phyloP scores from a whole-genome alignment of 2,113 vertebrate genomes.

The Dryoscopus gambensis region DNA sequence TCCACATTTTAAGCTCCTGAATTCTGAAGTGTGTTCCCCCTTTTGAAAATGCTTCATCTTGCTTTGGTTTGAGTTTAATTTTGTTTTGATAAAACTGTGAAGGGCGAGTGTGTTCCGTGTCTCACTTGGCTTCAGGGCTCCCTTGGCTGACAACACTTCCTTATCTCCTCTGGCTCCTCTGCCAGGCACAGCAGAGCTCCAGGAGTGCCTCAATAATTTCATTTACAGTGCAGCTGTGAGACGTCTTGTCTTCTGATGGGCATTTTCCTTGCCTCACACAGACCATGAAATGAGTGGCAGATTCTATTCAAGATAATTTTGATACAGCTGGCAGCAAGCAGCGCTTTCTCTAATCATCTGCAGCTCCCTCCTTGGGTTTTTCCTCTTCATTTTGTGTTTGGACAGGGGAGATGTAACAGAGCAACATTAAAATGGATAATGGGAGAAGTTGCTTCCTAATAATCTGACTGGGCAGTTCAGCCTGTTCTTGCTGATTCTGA shows the following conservation, averaged over 20 bases:
- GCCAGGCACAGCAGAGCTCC: not conserved
- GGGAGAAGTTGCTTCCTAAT: not conserved
- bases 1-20: not conserved
- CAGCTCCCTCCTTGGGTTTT: not conserved
- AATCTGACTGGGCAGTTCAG: not conserved
- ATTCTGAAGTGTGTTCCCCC: not conserved
- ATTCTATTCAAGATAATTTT: not conserved
- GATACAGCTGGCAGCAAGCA: not conserved
- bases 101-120: not conserved
- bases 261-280: not conserved
- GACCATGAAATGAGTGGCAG: not conserved
- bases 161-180: not conserved
- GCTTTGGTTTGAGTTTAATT: not conserved
- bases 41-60: not conserved
- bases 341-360: not conserved
- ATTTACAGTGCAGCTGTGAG: not conserved
- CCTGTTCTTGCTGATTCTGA: not conserved
- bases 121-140: not conserved
- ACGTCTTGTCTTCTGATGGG: not conserved
- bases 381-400: not conserved
- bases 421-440: not conserved
- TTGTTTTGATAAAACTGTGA: not conserved
- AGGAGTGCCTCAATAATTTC: not conserved
- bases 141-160: not conserved
- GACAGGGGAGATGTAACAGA: not conserved